Evolutionary conservation across 2,113 vertebrate species (phyloP).

Genomic region (Halichoerus grypus): DNA sequence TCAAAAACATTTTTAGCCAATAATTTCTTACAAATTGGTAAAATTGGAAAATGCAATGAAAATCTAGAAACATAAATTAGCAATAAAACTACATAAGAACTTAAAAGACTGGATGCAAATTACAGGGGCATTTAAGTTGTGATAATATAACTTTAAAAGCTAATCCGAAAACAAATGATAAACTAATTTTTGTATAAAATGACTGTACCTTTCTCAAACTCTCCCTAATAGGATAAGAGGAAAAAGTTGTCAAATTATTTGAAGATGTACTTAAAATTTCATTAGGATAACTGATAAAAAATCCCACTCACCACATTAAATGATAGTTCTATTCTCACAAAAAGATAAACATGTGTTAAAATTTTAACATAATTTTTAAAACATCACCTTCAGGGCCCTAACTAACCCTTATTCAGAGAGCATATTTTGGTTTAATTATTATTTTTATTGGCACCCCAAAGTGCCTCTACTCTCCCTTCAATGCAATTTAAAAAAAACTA

Average conservation of each 20-base stretch:
- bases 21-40: background rate
- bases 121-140: background rate
- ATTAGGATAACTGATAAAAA: background rate
- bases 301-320: background rate
- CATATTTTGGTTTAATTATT: background rate
- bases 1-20: background rate
- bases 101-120: conserved; percentile 20
- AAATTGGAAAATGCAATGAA: background rate
- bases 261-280: background rate
- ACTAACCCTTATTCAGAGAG: conserved; percentile 36
- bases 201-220: background rate
- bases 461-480: background rate
- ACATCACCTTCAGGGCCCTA: background rate
- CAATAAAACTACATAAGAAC: background rate
- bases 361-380: conserved; percentile 42
- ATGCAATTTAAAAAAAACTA: background rate
- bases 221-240: background rate
- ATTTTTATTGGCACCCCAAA: background rate
- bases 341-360: conserved; percentile 34
- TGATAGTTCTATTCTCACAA: background rate
- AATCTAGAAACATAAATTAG: conserved; percentile 38
- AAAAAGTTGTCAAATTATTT: conserved; percentile 8
- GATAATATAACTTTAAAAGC: conserved; percentile 17
- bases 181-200: conserved; percentile 39
- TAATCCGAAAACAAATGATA: background rate